Conservation (phyloP, 2,888 invertebrate genomes). For the Erannis defoliaria region DNA sequence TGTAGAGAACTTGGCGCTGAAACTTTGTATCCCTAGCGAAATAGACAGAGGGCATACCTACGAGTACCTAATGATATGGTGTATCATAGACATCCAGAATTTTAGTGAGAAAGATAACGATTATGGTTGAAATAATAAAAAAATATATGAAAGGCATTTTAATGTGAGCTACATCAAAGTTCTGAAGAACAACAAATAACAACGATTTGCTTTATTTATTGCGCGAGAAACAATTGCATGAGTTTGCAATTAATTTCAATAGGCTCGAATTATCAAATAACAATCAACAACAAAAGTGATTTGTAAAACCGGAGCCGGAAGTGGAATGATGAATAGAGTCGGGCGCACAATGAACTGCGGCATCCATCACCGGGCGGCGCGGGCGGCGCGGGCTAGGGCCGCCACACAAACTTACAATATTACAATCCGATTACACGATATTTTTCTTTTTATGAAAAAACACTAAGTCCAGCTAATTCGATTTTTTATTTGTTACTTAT, state of each 20-base stretch:
- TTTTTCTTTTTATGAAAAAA: neutral
- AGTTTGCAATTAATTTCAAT: constrained; percentile 22
- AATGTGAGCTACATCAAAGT: neutral
- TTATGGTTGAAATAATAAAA: too few relatives aligned
- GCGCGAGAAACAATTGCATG: constrained; percentile 9
- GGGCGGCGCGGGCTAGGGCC: neutral
- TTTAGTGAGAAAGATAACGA: too few relatives aligned
- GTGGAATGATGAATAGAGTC: constrained; percentile 21
- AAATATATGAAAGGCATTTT: too few relatives aligned
- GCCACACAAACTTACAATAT: neutral
- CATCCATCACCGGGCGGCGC: constrained; percentile 9
- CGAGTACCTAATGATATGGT: too few relatives aligned
- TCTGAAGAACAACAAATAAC: neutral
- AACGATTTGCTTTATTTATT: neutral
- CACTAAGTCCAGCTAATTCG: too few relatives aligned
- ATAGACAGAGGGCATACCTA: too few relatives aligned
- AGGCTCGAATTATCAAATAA: constrained; percentile 24
- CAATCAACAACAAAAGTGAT: constrained; percentile 34
- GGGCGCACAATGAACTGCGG: constrained; percentile 17
- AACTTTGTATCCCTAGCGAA: too few relatives aligned
- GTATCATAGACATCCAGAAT: too few relatives aligned
- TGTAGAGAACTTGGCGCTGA: too few relatives aligned
- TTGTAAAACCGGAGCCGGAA: constrained; percentile 26
- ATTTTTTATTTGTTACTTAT: too few relatives aligned
- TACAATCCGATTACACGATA: neutral